phyloP scores from a whole-genome alignment of 1,140 invertebrate genomes.

The Parapsyche elsis region DNA sequence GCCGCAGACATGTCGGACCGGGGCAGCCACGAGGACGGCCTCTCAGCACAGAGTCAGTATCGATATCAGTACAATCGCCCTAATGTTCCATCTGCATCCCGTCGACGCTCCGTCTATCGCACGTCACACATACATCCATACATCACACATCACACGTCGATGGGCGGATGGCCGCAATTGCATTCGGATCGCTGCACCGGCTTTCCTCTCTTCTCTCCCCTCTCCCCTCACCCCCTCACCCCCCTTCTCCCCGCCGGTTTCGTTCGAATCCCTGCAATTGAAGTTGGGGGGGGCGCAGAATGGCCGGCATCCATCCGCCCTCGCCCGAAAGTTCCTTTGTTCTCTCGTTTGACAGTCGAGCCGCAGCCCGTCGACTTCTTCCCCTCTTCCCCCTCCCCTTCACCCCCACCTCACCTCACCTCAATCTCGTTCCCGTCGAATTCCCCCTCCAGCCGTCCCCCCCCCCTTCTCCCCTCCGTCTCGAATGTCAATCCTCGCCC shows the following conservation, averaged over 20 bases:
- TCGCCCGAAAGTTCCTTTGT: background rate
- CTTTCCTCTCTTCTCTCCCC: background rate
- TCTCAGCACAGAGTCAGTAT: constrained; percentile 24
- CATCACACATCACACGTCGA: no score
- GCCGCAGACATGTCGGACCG: constrained; percentile 62
- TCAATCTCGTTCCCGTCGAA: background rate
- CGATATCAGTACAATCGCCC: no score
- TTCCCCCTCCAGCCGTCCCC: background rate
- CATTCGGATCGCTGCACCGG: no score
- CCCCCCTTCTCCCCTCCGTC: background rate
- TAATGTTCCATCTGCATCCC: no score
- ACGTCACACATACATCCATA: no score
- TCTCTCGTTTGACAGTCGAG: background rate
- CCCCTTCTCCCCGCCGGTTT: no score
- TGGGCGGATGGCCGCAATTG: no score
- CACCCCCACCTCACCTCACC: background rate
- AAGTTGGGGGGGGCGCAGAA: background rate
- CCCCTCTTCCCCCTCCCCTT: no score
- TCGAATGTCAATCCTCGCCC: background rate
- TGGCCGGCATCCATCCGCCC: background rate
- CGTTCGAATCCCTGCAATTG: no score
- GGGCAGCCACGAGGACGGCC: constrained; percentile 54
- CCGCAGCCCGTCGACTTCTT: no score
- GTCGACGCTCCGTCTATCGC: no score
- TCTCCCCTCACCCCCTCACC: background rate